phyloP scores from a whole-genome alignment of 92 coral and sea anemone species.

The Actinernus sp. region DNA sequence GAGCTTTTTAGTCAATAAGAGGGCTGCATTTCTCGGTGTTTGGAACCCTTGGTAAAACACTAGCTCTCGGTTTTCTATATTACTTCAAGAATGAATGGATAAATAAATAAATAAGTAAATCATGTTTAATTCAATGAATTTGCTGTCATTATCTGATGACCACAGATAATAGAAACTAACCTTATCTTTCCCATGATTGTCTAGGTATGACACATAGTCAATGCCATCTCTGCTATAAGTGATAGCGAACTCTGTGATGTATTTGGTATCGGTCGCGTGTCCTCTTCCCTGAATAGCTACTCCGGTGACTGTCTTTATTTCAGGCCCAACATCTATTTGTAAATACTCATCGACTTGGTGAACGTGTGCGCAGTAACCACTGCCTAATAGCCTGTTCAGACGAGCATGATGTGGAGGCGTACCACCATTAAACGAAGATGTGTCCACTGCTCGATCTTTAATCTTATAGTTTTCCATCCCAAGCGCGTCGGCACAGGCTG shows the following conservation, averaged over 20 bases:
- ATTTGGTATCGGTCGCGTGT: background rate
- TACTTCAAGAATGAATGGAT: too few relatives aligned
- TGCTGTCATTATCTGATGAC: too few relatives aligned
- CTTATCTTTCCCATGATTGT: slow-evolving; percentile 36
- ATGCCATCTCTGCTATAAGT: slow-evolving; percentile 48
- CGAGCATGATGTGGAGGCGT: background rate
- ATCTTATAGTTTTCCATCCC: slow-evolving; percentile 66
- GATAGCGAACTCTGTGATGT: slow-evolving; percentile 18
- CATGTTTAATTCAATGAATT: too few relatives aligned
- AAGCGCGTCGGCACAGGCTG: slow-evolving; percentile 55
- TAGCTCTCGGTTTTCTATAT: too few relatives aligned
- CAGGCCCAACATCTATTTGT: slow-evolving; percentile 59
- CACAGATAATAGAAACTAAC: too few relatives aligned
- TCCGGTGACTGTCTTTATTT: slow-evolving; percentile 35
- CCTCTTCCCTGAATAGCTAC: slow-evolving; percentile 30
- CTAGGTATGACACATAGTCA: slow-evolving; percentile 32
- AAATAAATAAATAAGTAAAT: too few relatives aligned
- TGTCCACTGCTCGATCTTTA: slow-evolving; percentile 9
- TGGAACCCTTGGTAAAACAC: too few relatives aligned
- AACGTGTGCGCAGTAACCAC: background rate
- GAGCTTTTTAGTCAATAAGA: too few relatives aligned
- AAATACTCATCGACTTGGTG: slow-evolving; percentile 11
- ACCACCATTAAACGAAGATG: background rate
- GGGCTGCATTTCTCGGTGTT: too few relatives aligned
- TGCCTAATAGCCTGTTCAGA: background rate